Evolutionary conservation across 1,140 invertebrate species (phyloP).

Genomic region (Pomacea maculata): DNA sequence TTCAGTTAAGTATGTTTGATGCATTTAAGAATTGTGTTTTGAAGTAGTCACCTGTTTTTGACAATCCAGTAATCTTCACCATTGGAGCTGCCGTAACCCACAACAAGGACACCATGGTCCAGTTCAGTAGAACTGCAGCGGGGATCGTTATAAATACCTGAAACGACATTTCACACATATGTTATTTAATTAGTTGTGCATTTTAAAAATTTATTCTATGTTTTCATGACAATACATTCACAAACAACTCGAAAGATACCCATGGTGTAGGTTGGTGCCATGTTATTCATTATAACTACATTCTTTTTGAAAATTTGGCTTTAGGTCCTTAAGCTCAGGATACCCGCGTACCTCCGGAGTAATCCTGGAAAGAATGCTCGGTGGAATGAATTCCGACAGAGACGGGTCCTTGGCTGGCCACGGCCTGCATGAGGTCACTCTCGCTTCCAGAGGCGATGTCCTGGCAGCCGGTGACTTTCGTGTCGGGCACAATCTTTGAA

Average conservation of each 20-base stretch:
- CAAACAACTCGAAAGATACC: no score
- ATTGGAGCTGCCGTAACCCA: slow-evolving; percentile 69
- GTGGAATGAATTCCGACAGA: slow-evolving; percentile 67
- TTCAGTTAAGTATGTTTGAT: no score
- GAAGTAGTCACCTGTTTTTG: slow-evolving; percentile 61
- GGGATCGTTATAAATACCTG: slow-evolving; percentile 50
- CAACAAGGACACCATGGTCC: slow-evolving; percentile 69
- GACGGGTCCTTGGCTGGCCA: slow-evolving; percentile 77
- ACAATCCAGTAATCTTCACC: slow-evolving; percentile 72
- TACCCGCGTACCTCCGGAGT: slow-evolving; percentile 29
- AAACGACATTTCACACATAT: not conserved
- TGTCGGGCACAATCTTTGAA: slow-evolving; percentile 32
- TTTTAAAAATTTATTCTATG: no score
- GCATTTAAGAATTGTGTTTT: no score
- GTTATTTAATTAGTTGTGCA: no score
- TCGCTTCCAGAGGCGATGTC: slow-evolving; percentile 72
- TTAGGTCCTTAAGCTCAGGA: not conserved
- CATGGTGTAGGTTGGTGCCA: no score
- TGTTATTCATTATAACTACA: no score
- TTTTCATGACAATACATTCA: no score
- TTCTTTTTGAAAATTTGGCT: no score
- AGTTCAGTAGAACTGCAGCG: slow-evolving; percentile 45
- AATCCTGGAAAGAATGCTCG: slow-evolving; percentile 47
- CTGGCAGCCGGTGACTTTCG: slow-evolving; percentile 74
- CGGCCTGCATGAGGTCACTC: slow-evolving; percentile 71